Conservation (phyloP, 92 coral and sea anemone species). For the Epizoanthus fatuus region DNA sequence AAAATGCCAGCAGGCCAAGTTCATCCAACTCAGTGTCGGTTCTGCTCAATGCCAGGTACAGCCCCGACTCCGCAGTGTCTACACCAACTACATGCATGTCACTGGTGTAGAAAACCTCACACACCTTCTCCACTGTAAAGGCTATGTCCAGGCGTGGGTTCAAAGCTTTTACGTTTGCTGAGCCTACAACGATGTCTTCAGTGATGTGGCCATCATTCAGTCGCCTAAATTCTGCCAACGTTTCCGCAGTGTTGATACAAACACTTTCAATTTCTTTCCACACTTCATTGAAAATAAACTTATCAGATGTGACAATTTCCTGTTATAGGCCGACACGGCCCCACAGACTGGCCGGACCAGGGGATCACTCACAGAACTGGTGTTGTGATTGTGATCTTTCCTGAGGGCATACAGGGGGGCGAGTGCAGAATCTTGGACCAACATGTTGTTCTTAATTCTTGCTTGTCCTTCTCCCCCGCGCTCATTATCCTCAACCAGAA, state of each 20-base stretch:
- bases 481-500: conserved; percentile 43
- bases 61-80: conserved; percentile 46
- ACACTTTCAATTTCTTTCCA: conserved; percentile 67
- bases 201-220: conserved; percentile 38
- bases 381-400: background rate
- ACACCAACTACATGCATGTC: conserved; percentile 33
- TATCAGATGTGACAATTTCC: conserved; percentile 51
- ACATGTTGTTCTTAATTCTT: conserved; percentile 65
- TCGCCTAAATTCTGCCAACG: conserved; percentile 51
- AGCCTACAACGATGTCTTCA: conserved; percentile 57
- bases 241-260: conserved; percentile 65
- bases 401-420: conserved; percentile 20
- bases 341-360: conserved; percentile 71
- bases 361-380: conserved; percentile 4
- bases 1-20: conserved; percentile 28
- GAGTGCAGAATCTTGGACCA: conserved; percentile 29
- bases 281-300: conserved; percentile 62
- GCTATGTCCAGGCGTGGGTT: conserved; percentile 45
- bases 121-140: conserved; percentile 52
- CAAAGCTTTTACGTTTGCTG: conserved; percentile 41
- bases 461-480: conserved; percentile 39
- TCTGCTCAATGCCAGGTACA: conserved; percentile 47
- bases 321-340: conserved; percentile 25
- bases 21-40: conserved; percentile 19
- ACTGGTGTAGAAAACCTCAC: conserved; percentile 44